Evolutionary conservation across 2,888 invertebrate genomes (phyloP).

Genomic region (Scaptomyza tumidula): DNA sequence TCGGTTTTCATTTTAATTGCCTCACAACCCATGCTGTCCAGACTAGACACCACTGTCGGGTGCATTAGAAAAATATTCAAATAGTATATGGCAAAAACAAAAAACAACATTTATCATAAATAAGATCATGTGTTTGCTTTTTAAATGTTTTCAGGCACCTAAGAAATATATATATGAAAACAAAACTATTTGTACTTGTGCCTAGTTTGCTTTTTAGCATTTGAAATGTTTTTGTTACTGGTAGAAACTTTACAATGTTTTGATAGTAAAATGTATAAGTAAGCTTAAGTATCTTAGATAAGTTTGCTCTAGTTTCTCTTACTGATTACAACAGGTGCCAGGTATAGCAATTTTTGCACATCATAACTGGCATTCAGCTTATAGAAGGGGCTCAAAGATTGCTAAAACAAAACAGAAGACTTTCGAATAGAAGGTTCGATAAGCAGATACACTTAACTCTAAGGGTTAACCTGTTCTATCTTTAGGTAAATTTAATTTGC

Average conservation of each 20-base stretch:
- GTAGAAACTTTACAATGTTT: conserved; percentile 10
- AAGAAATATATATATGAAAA: conserved; percentile 2
- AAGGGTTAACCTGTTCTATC: no score
- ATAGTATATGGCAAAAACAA: conserved; percentile 29
- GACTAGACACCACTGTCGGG: conserved; percentile 1
- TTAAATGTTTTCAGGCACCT: conserved; percentile 22
- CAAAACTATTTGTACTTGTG: conserved; percentile 7
- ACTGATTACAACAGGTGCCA: conserved; percentile 2
- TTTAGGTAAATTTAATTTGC: no score
- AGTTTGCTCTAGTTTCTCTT: conserved; percentile 13
- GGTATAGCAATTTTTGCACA: neutral
- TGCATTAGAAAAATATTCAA: conserved; percentile 57
- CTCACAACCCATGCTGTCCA: conserved; percentile 31
- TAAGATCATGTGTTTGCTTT: conserved; percentile 19
- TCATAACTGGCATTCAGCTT: no score
- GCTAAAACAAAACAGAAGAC: no score
- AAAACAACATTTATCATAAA: conserved; percentile 47
- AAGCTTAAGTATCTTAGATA: conserved; percentile 37
- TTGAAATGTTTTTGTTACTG: neutral
- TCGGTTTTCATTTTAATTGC: conserved; percentile 57
- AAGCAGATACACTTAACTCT: neutral
- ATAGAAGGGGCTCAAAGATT: no score
- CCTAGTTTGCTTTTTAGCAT: conserved; percentile 2
- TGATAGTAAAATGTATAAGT: conserved; percentile 2
- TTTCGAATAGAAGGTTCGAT: neutral